Base-by-base conservation (phyloP, 1,140 invertebrate genomes). In the Eciton burchellii region DNA sequence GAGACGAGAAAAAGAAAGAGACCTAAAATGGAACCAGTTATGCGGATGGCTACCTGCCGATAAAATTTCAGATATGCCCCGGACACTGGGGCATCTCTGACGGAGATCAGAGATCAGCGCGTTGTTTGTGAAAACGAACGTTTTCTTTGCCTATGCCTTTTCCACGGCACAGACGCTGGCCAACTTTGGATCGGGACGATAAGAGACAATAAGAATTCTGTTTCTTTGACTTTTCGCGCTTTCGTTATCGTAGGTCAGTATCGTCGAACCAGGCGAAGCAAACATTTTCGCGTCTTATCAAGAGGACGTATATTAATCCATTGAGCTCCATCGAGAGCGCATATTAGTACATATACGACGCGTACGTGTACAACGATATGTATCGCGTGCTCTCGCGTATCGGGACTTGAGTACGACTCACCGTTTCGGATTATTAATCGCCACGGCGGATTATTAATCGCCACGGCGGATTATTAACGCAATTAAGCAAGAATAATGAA, bases 11-110 rank as follows among this genome's bases (percentile, higher is more conserved):
- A n/a, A 1, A 54, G 19, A 54, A 43, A 14, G 24, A 43, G n/a
- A n/a, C n/a, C n/a, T 62, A 74, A 74, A 65, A 52, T 59, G 14
- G 26, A 76, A 76, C 59, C 72, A 76, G 59, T 76, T 76, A 8
- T 47, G 14, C 19, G 19, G 4, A 76, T 65, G 35, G 26, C 49
- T 14, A 19, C 14, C 12, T 9, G 43, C 2, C 19, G 56, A 81
- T 57, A 81, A n/a, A n/a, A 72, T 81, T 81, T 73, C 56, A 49
- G 16, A 9, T 12, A n/a, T 56, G 49, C 35, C 29, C 6, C 35
- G 35, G 45, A 45, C 35, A 12, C 19, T n/a, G n/a, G 47, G 19
- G 43, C 21, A n/a, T n/a, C n/a, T n/a, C n/a, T n/a, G n/a, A n/a
- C n/a, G n/a, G 26, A n/a, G 0, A 14, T 57, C n/a, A 29, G 21